Evolutionary conservation across 2,797 vertebrate genomes (phyloP).

Genomic region (Threskiornis aethiopicus): DNA sequence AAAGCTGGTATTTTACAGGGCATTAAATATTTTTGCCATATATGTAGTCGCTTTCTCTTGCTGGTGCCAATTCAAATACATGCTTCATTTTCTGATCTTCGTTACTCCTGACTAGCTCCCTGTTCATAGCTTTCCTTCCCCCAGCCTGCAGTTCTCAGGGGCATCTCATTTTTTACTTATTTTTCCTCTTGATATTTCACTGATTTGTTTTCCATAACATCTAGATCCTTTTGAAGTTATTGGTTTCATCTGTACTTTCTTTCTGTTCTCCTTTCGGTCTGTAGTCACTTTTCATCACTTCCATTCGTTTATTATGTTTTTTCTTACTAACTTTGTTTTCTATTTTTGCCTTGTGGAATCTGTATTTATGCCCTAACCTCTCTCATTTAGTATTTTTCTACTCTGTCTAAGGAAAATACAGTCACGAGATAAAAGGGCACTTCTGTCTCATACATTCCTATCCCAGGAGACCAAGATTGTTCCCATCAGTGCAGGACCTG

Average conservation of each 20-base stretch:
- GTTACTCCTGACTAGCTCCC: not conserved
- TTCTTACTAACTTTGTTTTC: constrained; percentile 39
- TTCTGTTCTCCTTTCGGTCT: not conserved
- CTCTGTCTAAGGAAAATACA: constrained; percentile 13
- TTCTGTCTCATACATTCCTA: constrained; percentile 43
- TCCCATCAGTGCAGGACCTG: not conserved
- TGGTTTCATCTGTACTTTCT: not conserved
- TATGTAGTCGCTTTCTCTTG: not conserved
- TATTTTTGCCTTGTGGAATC: constrained; percentile 4
- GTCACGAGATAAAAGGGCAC: constrained; percentile 28
- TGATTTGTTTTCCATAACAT: constrained; percentile 5
- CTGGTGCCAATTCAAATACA: constrained; percentile 46
- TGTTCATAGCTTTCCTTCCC: not conserved
- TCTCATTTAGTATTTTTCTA: constrained; percentile 26
- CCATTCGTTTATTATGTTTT: not conserved
- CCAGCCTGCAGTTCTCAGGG: not conserved
- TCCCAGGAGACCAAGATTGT: constrained; percentile 1
- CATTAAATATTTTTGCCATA: constrained; percentile 42
- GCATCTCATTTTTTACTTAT: not conserved
- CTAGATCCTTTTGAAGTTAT: not conserved
- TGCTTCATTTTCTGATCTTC: not conserved
- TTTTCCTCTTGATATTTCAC: constrained; percentile 3
- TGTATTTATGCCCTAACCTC: not conserved
- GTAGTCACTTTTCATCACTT: constrained; percentile 15
- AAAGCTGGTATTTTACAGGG: constrained; percentile 50